A percentile compares a stretch with the other conserved stretches of the same genome.
Evolutionary conservation across 1,140 invertebrate genomes (phyloP).

Genomic region (Heliothis subflexa): DNA sequence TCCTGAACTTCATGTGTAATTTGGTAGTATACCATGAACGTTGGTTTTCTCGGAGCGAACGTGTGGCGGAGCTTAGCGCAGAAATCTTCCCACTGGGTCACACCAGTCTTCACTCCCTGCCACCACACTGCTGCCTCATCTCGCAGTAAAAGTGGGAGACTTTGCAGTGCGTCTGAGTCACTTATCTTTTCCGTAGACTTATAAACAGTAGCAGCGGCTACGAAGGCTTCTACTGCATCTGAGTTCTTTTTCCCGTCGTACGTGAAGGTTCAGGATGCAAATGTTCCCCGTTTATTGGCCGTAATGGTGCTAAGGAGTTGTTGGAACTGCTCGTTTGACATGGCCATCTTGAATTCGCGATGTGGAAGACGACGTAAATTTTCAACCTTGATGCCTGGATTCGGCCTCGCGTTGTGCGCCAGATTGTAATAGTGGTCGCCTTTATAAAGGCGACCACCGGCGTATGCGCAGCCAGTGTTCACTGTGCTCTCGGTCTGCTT

Average conservation of each 20-base stretch:
- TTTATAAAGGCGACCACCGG: no score
- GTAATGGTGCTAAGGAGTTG: not conserved
- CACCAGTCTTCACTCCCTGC: not conserved
- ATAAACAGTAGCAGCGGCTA: not conserved
- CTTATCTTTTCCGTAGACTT: constrained; percentile 1
- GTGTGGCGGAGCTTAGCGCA: not conserved
- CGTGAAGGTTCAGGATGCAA: not conserved
- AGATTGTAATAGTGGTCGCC: constrained; percentile 1
- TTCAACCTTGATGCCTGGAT: not conserved
- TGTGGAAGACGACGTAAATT: not conserved
- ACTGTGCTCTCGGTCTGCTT: no score
- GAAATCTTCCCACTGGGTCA: not conserved
- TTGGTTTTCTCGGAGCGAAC: constrained; percentile 11
- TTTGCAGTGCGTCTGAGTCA: constrained; percentile 3
- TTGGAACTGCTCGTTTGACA: not conserved
- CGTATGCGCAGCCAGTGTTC: no score
- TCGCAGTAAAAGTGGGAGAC: constrained; percentile 8
- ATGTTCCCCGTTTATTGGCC: not conserved
- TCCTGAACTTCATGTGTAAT: not conserved
- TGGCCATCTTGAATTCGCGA: not conserved
- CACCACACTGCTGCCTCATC: constrained; percentile 3
- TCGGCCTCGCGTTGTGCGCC: not conserved
- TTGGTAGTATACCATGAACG: constrained; percentile 6
- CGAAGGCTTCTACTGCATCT: not conserved
- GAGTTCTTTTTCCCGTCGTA: not conserved